These are phyloP conservation scores for Acanthis flammea DNA, from an alignment of 2,797 vertebrate species.

Conservation along the genomic window DNA sequence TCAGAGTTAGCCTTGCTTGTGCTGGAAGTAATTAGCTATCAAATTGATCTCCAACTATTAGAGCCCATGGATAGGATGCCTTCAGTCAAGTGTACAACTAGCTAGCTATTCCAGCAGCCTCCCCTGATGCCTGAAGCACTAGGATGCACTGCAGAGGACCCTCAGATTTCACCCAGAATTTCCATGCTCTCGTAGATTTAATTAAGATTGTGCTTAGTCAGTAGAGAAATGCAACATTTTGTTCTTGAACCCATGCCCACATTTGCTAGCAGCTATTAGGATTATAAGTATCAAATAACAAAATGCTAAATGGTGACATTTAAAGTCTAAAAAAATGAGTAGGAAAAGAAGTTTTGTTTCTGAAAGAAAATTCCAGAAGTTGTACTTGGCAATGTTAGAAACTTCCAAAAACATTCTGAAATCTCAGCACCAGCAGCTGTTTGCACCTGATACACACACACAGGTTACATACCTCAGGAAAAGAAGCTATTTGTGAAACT, in stretches of 20 bases:
- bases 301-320: neutral
- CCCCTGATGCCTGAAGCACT: neutral
- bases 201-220: neutral
- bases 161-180: neutral
- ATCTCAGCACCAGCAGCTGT: neutral
- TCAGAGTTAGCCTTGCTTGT: neutral
- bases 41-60: neutral
- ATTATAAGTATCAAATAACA: neutral
- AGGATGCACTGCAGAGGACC: neutral
- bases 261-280: neutral
- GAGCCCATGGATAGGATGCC: neutral
- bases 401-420: neutral
- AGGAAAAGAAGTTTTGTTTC: neutral
- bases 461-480: neutral
- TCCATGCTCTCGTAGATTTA: neutral
- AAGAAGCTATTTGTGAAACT: neutral
- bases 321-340: neutral
- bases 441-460: neutral
- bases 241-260: neutral
- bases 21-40: conserved; percentile 1
- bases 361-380: neutral
- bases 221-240: neutral
- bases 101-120: neutral
- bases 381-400: neutral
- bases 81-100: neutral